Percentiles rank a stretch among this genome's conserved stretches.
phyloP scores from a whole-genome alignment of 1,140 invertebrate genomes.

The Gonioctena quinquepunctata region DNA sequence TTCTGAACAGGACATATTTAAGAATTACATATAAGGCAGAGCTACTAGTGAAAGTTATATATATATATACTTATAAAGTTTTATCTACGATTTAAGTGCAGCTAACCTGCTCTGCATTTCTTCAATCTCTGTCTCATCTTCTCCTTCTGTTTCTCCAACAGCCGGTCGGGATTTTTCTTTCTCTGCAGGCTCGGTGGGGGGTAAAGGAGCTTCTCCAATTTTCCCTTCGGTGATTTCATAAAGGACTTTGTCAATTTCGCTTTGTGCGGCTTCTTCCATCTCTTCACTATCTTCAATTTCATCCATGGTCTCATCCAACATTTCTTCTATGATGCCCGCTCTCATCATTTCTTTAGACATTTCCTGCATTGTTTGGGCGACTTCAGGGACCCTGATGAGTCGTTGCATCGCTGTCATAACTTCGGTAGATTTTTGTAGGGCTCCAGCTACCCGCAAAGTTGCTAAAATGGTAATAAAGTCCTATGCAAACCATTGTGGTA shows the following conservation, averaged over 20 bases:
- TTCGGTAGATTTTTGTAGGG: conserved; percentile 56
- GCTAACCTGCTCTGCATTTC: conserved; percentile 85
- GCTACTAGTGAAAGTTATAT: not conserved
- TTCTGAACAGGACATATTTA: too few species aligned
- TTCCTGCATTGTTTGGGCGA: conserved; percentile 95
- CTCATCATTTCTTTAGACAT: conserved; percentile 99
- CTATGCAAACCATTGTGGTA: not conserved
- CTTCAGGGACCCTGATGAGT: conserved; percentile 87
- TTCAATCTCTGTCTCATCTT: conserved; percentile 79
- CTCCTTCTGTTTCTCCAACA: conserved; percentile 62
- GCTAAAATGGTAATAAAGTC: too few species aligned
- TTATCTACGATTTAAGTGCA: conserved; percentile 75
- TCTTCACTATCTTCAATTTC: conserved; percentile 86
- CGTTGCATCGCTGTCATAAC: conserved; percentile 96
- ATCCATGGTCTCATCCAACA: conserved; percentile 98
- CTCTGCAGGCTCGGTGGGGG: conserved; percentile 68
- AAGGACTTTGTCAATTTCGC: conserved; percentile 54
- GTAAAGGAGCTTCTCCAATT: conserved; percentile 85
- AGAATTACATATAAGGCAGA: too few species aligned
- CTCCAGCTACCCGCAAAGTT: conserved; percentile 52
- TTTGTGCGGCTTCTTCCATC: conserved; percentile 86
- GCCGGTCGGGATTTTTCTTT: conserved; percentile 59
- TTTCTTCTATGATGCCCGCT: conserved; percentile 98
- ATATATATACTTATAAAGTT: too few species aligned
- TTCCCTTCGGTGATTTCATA: conserved; percentile 57